These are phyloP conservation scores for Pseudoatta argentina DNA, from an alignment of 1,140 invertebrate genomes.

Conservation along the genomic window DNA sequence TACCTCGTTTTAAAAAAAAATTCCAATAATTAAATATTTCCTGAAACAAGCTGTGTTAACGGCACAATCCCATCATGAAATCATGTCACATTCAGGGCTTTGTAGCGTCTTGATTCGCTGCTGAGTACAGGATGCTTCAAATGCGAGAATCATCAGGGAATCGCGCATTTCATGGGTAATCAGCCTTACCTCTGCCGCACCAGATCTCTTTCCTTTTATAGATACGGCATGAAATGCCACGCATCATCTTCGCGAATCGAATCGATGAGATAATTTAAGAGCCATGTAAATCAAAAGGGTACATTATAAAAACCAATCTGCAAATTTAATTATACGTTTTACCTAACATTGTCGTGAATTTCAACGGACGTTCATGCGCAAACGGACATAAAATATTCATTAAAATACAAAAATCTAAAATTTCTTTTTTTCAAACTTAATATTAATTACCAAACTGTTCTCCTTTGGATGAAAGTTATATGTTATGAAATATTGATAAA, in stretches of 20 bases:
- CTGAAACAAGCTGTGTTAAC: neutral
- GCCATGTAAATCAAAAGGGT: neutral
- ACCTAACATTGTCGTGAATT: neutral
- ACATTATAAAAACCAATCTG: neutral
- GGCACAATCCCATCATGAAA: neutral
- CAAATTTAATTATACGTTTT: neutral
- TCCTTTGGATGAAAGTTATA: too few species aligned
- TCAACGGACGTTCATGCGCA: neutral
- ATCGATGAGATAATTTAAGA: conserved; percentile 27
- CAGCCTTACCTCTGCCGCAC: too few species aligned
- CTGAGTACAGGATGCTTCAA: conserved; percentile 51
- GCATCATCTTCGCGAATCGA: conserved; percentile 15
- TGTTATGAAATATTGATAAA: neutral
- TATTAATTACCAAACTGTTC: neutral
- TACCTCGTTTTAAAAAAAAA: conserved; percentile 1
- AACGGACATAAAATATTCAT: neutral
- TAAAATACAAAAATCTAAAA: neutral
- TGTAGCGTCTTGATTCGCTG: neutral
- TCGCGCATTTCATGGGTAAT: conserved; percentile 15
- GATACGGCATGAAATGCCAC: neutral
- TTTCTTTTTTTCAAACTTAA: neutral
- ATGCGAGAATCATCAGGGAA: neutral
- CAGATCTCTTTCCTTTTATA: conserved; percentile 49
- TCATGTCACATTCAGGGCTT: neutral
- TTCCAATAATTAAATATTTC: neutral